A percentile compares a stretch with the other conserved stretches of the same genome.
Evolutionary conservation across 2,797 vertebrate genomes (phyloP).

Genomic region (Perdix hodgsoniae): DNA sequence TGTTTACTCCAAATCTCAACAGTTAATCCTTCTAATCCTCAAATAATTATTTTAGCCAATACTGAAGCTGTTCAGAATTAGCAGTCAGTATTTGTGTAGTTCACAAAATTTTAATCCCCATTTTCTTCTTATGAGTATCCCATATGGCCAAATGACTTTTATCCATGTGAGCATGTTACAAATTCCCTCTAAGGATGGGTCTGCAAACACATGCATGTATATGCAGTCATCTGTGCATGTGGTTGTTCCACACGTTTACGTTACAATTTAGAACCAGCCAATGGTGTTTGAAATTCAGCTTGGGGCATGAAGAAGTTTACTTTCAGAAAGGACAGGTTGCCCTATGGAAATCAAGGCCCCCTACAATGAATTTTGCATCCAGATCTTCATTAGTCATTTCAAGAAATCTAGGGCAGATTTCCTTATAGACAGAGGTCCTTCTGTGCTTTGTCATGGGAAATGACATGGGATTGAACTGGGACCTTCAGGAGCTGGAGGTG

Average conservation of each 20-base stretch:
- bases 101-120: background rate
- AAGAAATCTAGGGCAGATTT: background rate
- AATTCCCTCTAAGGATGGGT: background rate
- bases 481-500: background rate
- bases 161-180: background rate
- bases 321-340: background rate
- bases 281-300: background rate
- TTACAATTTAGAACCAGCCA: background rate
- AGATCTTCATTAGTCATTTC: background rate
- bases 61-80: background rate
- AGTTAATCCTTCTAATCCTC: constrained; percentile 37
- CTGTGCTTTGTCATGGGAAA: background rate
- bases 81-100: background rate
- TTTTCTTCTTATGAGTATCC: background rate
- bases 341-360: background rate
- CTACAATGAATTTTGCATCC: background rate
- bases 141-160: background rate
- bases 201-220: background rate
- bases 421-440: background rate
- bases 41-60: constrained; percentile 27
- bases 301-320: background rate
- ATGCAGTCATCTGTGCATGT: rapidly evolving
- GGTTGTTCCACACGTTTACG: background rate
- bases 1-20: constrained; percentile 22
- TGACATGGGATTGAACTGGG: background rate